Base-by-base conservation (phyloP, 2,797 vertebrate genomes). In the Enteromius fasciolatus region DNA sequence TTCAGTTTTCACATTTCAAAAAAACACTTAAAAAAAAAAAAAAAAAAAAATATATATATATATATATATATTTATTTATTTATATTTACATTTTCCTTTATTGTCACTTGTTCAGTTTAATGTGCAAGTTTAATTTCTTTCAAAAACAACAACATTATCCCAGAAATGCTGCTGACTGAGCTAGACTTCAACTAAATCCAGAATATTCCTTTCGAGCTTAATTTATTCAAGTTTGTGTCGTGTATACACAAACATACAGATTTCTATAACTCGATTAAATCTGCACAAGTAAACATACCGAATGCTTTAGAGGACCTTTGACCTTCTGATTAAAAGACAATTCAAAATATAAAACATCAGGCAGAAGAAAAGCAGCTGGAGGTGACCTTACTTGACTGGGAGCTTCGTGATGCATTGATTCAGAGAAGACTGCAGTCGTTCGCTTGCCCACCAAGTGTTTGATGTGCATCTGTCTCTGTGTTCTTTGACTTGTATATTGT, bases 401-500 rank as follows among this genome's bases (percentile, higher is more conserved):
- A 52, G 64, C 44, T 67, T 50, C 25, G 31, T 66, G 69, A 48
- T n/a, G 76, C 44, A 25, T 46, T 77, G 46, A 18, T 54, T 73
- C 7, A 61, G 64, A 48, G 28, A 31, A 76, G 28, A 36, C 39
- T 15, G 36, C 63, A 75, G 11, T 52, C 25, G 6, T 66, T 76
- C 25, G 52, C 69, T 90, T 88, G 83, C 80, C 4, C 8, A 87
- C 87, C 81, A 82, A 87, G 83, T 87, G 90, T 88, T 72, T 64
- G 81, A 89, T 90, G 90, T 82, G 78, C 91, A 93, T 93, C 87
- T 91, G 91, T 89, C 86, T 90, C 88, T 57, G 86, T 81, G 83
- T 89, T 88, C 90, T 87, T 87, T 79, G 2, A 86, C 92, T 91
- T 94, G 92, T 93, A 92, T 93, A 92, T 90, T 91, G 92, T 90